phyloP scores from a whole-genome alignment of 2,888 invertebrate species.

The Synanthedon formicaeformis region DNA sequence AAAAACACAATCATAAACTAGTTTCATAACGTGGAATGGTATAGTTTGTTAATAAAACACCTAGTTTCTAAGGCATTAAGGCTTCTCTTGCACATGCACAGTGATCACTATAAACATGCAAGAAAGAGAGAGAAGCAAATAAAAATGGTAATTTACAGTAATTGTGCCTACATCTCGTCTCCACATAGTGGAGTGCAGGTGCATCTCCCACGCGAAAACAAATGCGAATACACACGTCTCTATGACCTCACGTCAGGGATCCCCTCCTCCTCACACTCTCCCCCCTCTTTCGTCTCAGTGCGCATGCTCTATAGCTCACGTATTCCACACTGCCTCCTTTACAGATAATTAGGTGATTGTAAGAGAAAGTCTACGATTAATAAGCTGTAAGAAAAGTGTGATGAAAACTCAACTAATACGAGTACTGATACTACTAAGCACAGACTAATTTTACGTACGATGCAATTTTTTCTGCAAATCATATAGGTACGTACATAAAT shows the following conservation, averaged over 20 bases:
- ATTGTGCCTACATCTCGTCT: constrained; percentile 21
- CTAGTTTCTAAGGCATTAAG: too few relatives aligned
- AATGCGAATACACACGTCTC: constrained; percentile 2
- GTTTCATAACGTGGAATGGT: too few relatives aligned
- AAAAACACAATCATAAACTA: too few relatives aligned
- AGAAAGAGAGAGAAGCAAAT: constrained; percentile 27
- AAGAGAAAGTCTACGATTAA: constrained; percentile 8
- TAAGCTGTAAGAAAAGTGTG: neutral
- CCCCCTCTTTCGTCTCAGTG: constrained; percentile 7
- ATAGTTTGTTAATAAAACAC: too few relatives aligned
- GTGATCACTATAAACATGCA: constrained; percentile 3
- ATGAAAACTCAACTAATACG: neutral
- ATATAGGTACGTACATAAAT: too few relatives aligned
- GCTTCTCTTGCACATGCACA: too few relatives aligned
- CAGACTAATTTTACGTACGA: constrained; percentile 5
- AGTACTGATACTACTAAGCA: constrained; percentile 8
- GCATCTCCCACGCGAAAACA: constrained; percentile 34
- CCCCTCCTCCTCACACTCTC: neutral
- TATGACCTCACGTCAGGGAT: neutral
- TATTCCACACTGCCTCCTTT: constrained; percentile 2
- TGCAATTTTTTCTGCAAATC: too few relatives aligned
- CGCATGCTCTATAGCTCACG: constrained; percentile 5
- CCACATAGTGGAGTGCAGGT: constrained; percentile 20
- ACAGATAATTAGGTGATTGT: constrained; percentile 10
- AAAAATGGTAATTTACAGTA: constrained; percentile 30